Evolutionary conservation across 2,888 invertebrate genomes (phyloP).

Genomic region (Drosophila incognita): DNA sequence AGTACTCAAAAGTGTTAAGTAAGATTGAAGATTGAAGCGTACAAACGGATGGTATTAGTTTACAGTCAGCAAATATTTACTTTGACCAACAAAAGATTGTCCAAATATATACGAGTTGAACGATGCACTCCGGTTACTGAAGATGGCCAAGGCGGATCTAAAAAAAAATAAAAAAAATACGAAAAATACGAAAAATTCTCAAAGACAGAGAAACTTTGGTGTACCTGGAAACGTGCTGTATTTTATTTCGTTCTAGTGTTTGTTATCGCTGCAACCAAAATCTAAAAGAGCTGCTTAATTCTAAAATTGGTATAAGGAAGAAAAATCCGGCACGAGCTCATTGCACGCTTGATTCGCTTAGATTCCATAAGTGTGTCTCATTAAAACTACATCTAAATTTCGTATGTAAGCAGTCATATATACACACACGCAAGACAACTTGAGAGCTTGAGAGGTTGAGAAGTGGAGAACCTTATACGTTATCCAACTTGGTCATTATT

Average conservation of each 20-base stretch:
- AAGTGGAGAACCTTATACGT: slow-evolving; percentile 26
- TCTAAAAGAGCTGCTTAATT: not conserved
- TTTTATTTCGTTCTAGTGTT: not conserved
- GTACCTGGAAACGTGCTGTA: not conserved
- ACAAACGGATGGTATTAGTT: slow-evolving; percentile 22
- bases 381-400: slow-evolving; percentile 10
- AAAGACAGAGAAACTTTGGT: not conserved
- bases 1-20: slow-evolving; percentile 31
- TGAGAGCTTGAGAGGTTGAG: not conserved
- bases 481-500: slow-evolving; percentile 43
- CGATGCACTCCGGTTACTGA: slow-evolving; percentile 14
- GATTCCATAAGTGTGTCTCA: slow-evolving; percentile 24
- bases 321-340: not conserved
- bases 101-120: slow-evolving; percentile 3
- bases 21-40: slow-evolving; percentile 12
- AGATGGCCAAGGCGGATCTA: not conserved
- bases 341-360: not conserved
- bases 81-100: slow-evolving; percentile 21
- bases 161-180: not conserved
- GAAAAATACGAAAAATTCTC: not conserved
- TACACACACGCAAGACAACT: not conserved
- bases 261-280: not conserved
- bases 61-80: slow-evolving; percentile 45
- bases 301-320: not conserved
- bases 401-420: not conserved